Conservation (phyloP, 2,888 invertebrate genomes). For the Merodon equestris region DNA sequence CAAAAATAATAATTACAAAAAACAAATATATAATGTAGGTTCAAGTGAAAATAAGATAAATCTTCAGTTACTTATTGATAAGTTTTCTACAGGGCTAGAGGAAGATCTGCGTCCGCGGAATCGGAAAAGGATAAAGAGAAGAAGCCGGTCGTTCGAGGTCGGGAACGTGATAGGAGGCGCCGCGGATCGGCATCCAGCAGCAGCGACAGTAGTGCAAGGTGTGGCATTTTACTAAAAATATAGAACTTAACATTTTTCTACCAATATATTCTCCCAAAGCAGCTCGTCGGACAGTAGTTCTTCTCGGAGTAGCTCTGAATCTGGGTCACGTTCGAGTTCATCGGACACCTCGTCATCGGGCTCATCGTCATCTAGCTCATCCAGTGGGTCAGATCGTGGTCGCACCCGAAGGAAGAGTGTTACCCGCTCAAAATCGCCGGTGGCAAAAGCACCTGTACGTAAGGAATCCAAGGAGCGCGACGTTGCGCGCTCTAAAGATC, state of each 20-base stretch:
- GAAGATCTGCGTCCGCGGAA: slow-evolving; percentile 85
- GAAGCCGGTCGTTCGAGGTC: slow-evolving; percentile 76
- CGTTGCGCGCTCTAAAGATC: slow-evolving; percentile 71
- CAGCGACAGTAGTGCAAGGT: slow-evolving; percentile 88
- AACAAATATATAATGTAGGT: slow-evolving; percentile 35
- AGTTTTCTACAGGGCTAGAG: slow-evolving; percentile 83
- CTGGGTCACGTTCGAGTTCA: slow-evolving; percentile 88
- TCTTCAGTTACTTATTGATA: neutral
- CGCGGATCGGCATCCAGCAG: slow-evolving; percentile 86
- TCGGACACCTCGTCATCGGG: slow-evolving; percentile 81
- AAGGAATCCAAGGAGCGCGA: slow-evolving; percentile 70
- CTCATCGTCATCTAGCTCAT: slow-evolving; percentile 84
- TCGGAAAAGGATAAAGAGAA: slow-evolving; percentile 88
- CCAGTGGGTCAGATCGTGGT: slow-evolving; percentile 83
- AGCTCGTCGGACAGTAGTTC: slow-evolving; percentile 91
- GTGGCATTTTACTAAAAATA: neutral
- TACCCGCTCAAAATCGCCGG: slow-evolving; percentile 70
- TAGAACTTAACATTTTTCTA: neutral
- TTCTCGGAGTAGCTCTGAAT: slow-evolving; percentile 84
- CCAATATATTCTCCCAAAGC: slow-evolving; percentile 41
- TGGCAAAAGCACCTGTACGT: slow-evolving; percentile 72
- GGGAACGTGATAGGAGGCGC: slow-evolving; percentile 79
- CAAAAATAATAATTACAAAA: neutral
- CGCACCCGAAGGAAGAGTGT: slow-evolving; percentile 82
- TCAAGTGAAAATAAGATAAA: neutral